phyloP scores from a whole-genome alignment of 2,888 invertebrate genomes.

The Parelbella ahira region DNA sequence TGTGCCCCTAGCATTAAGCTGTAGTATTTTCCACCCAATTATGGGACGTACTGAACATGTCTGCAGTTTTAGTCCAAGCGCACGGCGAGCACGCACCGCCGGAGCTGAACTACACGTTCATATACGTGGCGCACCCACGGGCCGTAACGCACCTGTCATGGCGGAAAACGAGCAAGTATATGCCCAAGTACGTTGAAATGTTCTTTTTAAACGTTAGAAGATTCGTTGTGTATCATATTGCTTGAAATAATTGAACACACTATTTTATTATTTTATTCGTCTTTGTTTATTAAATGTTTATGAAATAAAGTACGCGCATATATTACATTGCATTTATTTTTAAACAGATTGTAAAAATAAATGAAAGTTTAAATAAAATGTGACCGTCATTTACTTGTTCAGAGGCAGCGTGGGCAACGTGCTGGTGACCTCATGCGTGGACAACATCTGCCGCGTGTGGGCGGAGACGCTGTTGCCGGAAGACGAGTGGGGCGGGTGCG shows the following conservation, averaged over 20 bases:
- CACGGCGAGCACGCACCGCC: slow-evolving; percentile 82
- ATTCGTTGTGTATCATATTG: no score
- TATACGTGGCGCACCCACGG: slow-evolving; percentile 97
- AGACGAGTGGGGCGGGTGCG: slow-evolving; percentile 87
- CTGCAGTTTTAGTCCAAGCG: slow-evolving; percentile 86
- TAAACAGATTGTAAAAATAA: no score
- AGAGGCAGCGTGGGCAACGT: slow-evolving; percentile 98
- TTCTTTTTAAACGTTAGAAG: neutral
- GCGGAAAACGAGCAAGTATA: slow-evolving; percentile 99
- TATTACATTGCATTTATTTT: no score
- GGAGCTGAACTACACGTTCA: slow-evolving; percentile 94
- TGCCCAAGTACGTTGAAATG: slow-evolving; percentile 90
- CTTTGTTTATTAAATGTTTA: no score
- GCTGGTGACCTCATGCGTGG: slow-evolving; percentile 97
- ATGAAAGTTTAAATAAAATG: no score
- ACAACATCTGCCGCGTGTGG: slow-evolving; percentile 99
- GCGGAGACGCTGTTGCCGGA: slow-evolving; percentile 98
- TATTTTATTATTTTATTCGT: no score
- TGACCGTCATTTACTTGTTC: slow-evolving; percentile 30
- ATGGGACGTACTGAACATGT: slow-evolving; percentile 18
- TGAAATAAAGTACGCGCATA: no score
- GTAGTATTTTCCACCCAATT: neutral
- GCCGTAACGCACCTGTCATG: slow-evolving; percentile 98
- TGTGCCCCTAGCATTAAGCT: no score
- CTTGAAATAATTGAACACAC: no score